Evolutionary conservation across 2,797 vertebrate species (phyloP), one percentile per base, ranked within the genome.

Genomic region (Danio aesculapii): DNA sequence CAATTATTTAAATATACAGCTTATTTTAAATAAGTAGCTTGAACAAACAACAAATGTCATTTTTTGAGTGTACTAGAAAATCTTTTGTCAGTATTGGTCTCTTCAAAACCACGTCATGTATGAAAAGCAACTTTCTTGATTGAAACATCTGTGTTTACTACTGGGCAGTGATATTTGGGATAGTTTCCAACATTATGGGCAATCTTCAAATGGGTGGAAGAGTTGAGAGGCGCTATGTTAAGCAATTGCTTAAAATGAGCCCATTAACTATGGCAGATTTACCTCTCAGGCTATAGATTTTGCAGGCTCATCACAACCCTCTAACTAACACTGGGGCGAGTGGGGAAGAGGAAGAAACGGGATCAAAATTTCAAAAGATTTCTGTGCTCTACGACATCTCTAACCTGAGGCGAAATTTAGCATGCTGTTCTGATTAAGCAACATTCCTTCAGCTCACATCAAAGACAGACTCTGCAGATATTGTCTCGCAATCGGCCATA

Each of bases 361-460:
- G 77, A 82, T 73, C 79, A 47, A 14, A 84, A 77, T 87, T 88
- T 85, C 53, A 83, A 84, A 84, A 66, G 81, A 83, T 81, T 90
- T 74, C 61, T 83, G 59, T 84, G 82, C 86, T 84, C 73, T 87
- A 87, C 84, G 74, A 84, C 74, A 79, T 87, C 46, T 89, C 78
- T 88, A 85, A 90, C 88, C 89, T 86, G 79, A 92, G 86, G 89
- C 86, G 89, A 88, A 75, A 67, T 83, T 89, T 85, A 84, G 84
- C 89, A 89, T 84, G 78, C 89, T 89, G 86, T 86, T 92, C 84
- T 87, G 86, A 85, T 92, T 89, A 88, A 87, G 79, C 87, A 77
- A 70, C 87, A 90, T 91, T 92, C 88, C 88, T 84, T 72, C 81
- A 53, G 77, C 77, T 86, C 62, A 87, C 84, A 89, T 90, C 87